Percentiles rank a stretch among this genome's conserved stretches.
Conservation (phyloP, 2,888 invertebrate genomes). For the Hydropsyche betteni region DNA sequence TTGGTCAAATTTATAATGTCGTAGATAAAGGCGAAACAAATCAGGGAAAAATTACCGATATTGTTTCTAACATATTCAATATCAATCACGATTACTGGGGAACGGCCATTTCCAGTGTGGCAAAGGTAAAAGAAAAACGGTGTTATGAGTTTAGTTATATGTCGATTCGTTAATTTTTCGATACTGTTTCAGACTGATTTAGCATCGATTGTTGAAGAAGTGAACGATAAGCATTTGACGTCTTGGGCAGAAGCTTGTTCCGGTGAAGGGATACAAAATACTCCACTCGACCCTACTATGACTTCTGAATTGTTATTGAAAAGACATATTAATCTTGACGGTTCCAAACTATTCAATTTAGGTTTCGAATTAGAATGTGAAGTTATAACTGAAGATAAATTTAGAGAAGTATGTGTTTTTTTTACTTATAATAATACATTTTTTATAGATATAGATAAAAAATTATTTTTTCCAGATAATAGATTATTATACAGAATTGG, state of each 20-base stretch:
- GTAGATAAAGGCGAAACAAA: slow-evolving; percentile 86
- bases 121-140: slow-evolving; percentile 74
- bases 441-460: not conserved
- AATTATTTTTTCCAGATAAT: slow-evolving; percentile 68
- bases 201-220: slow-evolving; percentile 83
- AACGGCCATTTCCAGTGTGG: slow-evolving; percentile 79
- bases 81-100: slow-evolving; percentile 91
- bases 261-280: slow-evolving; percentile 77
- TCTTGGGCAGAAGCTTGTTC: slow-evolving; percentile 92
- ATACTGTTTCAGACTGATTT: slow-evolving; percentile 72
- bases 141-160: too few species aligned
- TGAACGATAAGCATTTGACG: slow-evolving; percentile 91
- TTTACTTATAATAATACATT: not conserved
- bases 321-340: slow-evolving; percentile 80
- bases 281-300: slow-evolving; percentile 89
- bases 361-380: slow-evolving; percentile 72
- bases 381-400: slow-evolving; percentile 67
- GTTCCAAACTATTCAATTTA: slow-evolving; percentile 68
- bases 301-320: slow-evolving; percentile 84
- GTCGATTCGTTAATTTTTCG: too few species aligned
- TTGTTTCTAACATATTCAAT: slow-evolving; percentile 83
- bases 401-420: slow-evolving; percentile 67
- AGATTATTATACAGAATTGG: slow-evolving; percentile 82
- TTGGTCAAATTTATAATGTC: slow-evolving; percentile 77
- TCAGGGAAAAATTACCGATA: slow-evolving; percentile 83